Conservation (phyloP, 1,140 invertebrate species). For the Chironomus tepperi region DNA sequence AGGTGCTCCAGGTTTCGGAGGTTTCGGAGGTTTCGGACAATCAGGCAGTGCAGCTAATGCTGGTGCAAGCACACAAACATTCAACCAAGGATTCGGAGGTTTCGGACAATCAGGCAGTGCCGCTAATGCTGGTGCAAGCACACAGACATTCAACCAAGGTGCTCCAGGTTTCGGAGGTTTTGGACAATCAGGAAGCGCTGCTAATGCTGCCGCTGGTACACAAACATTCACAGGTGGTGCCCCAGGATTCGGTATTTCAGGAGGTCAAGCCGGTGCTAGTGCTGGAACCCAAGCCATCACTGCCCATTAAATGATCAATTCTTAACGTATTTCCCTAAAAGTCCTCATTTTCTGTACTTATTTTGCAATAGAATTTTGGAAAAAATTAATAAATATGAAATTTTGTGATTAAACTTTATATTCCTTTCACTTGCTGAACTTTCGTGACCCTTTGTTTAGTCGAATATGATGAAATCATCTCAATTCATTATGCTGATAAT, state of each 20-base stretch:
- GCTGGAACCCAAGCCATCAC: neutral
- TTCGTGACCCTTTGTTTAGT: neutral
- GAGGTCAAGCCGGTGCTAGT: neutral
- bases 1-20: neutral
- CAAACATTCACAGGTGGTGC: neutral
- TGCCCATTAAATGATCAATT: neutral
- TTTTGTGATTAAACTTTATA: neutral
- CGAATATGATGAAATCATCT: neutral
- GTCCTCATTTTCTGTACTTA: no score
- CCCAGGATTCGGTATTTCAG: neutral
- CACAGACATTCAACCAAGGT: neutral
- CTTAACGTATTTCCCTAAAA: no score
- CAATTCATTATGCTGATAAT: no score
- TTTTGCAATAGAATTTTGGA: neutral
- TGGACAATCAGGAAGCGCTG: neutral
- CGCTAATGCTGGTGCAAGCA: neutral
- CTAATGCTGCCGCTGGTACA: neutral
- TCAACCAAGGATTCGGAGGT: neutral
- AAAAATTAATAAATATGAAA: neutral
- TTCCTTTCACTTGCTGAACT: neutral
- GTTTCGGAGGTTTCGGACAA: neutral
- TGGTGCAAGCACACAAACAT: neutral
- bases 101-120: neutral
- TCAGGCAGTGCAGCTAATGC: neutral
- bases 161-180: neutral